Evolutionary conservation across 1,140 invertebrate genomes (phyloP).

Genomic region (Heliconius hewitsoni): DNA sequence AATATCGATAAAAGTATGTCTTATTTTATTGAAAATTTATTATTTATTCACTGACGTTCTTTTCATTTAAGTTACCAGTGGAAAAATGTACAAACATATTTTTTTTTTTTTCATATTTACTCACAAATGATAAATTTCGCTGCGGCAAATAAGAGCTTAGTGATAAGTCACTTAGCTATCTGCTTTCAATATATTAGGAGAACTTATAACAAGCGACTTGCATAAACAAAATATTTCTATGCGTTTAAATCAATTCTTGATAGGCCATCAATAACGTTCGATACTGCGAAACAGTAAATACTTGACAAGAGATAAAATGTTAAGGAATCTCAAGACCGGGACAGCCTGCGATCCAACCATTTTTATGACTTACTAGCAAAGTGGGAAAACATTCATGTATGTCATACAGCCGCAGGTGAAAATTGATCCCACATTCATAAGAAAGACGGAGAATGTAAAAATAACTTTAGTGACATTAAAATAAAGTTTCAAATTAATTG

Average conservation of each 20-base stretch:
- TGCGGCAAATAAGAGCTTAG: neutral
- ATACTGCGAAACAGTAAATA: constrained; percentile 31
- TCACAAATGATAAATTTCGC: too few relatives aligned
- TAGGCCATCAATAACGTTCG: neutral
- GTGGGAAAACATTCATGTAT: constrained; percentile 39
- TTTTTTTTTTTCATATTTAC: too few relatives aligned
- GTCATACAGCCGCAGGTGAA: constrained; percentile 40
- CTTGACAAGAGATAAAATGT: constrained; percentile 20
- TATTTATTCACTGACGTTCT: too few relatives aligned
- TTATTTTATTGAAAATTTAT: too few relatives aligned
- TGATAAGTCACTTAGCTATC: neutral
- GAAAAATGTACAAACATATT: too few relatives aligned
- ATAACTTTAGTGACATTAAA: neutral
- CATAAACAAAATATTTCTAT: neutral
- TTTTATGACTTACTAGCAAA: constrained; percentile 38
- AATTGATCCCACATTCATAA: constrained; percentile 34
- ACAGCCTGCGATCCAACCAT: constrained; percentile 23
- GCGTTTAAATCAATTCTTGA: neutral
- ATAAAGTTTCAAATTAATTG: constrained; percentile 25
- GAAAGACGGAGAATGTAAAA: neutral
- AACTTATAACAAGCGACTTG: too few relatives aligned
- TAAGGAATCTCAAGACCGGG: constrained; percentile 23
- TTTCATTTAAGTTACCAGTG: too few relatives aligned
- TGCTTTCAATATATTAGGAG: neutral
- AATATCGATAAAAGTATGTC: too few relatives aligned